Percentiles rank a stretch among this genome's conserved stretches.
Evolutionary conservation across 2,113 vertebrate genomes (phyloP).

Genomic region (Galeopterus variegatus): DNA sequence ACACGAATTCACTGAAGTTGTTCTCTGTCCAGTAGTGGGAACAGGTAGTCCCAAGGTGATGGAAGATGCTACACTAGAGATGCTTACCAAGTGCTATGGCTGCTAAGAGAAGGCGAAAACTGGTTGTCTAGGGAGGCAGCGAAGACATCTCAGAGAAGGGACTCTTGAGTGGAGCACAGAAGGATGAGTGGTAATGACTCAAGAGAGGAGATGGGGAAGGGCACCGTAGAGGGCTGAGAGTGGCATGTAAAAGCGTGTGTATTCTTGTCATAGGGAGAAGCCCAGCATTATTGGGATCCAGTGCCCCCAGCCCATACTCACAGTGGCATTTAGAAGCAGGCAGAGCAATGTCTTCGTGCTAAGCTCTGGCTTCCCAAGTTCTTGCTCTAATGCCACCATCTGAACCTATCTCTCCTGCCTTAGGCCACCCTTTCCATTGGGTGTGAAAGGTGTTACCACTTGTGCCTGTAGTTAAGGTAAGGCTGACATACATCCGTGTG

Average conservation of each 20-base stretch:
- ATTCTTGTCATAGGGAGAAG: background rate
- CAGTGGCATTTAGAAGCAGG: background rate
- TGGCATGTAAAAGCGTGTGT: background rate
- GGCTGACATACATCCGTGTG: background rate
- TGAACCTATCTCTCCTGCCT: background rate
- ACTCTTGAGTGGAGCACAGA: background rate
- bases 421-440: background rate
- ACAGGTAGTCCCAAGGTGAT: background rate
- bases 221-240: background rate
- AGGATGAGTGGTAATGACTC: background rate
- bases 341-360: background rate
- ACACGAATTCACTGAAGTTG: background rate
- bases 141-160: background rate
- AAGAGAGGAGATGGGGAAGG: background rate
- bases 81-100: background rate
- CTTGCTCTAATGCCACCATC: too few relatives aligned
- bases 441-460: background rate
- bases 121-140: background rate
- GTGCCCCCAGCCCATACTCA: fast-evolving
- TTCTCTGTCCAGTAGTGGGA: background rate
- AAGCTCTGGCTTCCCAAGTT: background rate
- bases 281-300: too few relatives aligned
- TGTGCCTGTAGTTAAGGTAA: background rate
- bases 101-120: background rate
- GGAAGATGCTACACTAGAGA: background rate